Evolutionary conservation across 2,888 invertebrate genomes (phyloP).

Genomic region (Acholoe squamosa): DNA sequence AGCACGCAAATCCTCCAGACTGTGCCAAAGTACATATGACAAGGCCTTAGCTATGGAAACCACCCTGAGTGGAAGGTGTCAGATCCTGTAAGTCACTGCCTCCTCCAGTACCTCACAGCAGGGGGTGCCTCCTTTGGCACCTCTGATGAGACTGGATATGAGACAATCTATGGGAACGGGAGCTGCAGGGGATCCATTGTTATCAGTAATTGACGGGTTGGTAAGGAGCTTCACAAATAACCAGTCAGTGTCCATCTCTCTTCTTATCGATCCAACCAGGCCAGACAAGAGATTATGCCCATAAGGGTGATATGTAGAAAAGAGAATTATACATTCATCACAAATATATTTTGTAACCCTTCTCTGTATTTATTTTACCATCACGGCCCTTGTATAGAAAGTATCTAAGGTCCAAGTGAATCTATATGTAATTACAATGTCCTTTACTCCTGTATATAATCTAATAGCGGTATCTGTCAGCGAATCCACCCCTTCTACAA

Average conservation of each 20-base stretch:
- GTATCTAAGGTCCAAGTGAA: not conserved
- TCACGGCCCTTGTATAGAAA: not conserved
- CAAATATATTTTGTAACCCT: no score
- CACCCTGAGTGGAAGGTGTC: slow-evolving; percentile 1
- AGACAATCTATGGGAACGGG: not conserved
- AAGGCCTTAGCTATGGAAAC: not conserved
- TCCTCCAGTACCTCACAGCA: no score
- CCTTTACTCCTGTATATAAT: not conserved
- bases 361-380: not conserved
- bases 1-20: not conserved
- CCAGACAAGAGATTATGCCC: not conserved
- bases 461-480: no score
- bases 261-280: slow-evolving; percentile 3
- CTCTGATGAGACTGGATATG: not conserved
- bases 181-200: not conserved
- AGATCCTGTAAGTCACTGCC: not conserved
- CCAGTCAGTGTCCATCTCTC: not conserved
- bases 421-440: not conserved
- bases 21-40: not conserved
- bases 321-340: not conserved
- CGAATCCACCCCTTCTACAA: no score
- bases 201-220: slow-evolving; percentile 19
- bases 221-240: not conserved
- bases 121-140: not conserved
- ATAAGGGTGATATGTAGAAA: not conserved